phyloP scores from a whole-genome alignment of 2,113 vertebrate genomes.

The Oryzias celebensis region DNA sequence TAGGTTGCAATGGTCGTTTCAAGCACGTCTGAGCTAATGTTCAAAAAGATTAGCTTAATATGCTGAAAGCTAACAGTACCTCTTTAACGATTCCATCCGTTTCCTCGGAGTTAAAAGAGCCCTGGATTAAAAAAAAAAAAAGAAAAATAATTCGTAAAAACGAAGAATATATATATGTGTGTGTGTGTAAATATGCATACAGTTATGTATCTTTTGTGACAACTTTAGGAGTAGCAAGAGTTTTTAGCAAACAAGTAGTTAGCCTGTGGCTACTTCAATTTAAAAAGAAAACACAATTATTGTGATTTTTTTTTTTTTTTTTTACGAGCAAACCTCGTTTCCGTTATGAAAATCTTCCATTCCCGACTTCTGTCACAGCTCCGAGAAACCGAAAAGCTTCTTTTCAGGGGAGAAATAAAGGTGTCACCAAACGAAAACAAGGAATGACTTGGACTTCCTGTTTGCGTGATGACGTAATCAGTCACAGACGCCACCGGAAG shows the following conservation, averaged over 20 bases:
- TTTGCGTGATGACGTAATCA: conserved; percentile 6
- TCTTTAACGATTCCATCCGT: conserved; percentile 75
- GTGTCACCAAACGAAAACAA: neutral
- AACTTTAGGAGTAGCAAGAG: too few relatives aligned
- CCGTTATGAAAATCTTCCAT: conserved; percentile 75
- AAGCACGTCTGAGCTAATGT: too few relatives aligned
- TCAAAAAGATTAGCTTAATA: neutral
- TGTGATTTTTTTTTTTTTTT: too few relatives aligned
- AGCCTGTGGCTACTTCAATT: neutral
- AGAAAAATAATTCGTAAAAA: neutral
- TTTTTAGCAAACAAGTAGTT: neutral
- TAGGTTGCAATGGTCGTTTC: too few relatives aligned
- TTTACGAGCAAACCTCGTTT: conserved; percentile 61
- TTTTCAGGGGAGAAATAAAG: neutral
- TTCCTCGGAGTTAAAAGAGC: conserved; percentile 75
- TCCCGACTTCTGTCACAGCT: neutral
- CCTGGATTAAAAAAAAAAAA: conserved; percentile 39
- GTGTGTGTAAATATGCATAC: too few relatives aligned
- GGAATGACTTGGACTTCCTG: conserved; percentile 11
- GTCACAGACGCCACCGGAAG: neutral
- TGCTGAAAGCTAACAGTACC: conserved; percentile 51
- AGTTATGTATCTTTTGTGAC: too few relatives aligned
- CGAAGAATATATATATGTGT: too few relatives aligned
- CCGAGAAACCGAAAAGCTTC: fast-evolving
- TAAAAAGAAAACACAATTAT: too few relatives aligned